phyloP scores from a whole-genome alignment of 1,140 invertebrate species.

The Aphaenogaster ashmeadi region DNA sequence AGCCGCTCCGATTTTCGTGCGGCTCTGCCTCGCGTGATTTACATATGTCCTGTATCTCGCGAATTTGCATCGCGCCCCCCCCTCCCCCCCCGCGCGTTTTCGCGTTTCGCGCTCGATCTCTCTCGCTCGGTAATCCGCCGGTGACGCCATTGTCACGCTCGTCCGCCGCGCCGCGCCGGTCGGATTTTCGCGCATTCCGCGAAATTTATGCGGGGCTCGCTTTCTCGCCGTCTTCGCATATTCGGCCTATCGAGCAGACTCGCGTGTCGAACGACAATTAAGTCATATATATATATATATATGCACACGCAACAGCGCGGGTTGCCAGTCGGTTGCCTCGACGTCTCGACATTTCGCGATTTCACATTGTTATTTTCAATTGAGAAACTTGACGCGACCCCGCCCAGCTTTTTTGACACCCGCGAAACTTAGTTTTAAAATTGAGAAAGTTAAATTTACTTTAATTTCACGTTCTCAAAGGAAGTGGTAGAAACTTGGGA shows the following conservation, averaged over 20 bases:
- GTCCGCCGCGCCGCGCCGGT: background rate
- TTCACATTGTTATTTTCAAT: background rate
- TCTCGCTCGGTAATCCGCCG: conserved; percentile 37
- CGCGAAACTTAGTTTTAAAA: background rate
- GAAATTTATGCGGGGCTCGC: conserved; percentile 3
- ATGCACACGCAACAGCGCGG: background rate
- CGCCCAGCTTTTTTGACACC: background rate
- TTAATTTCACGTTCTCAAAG: conserved; percentile 1
- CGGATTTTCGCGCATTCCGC: background rate
- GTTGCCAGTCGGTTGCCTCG: background rate
- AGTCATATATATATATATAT: background rate
- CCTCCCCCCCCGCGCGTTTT: background rate
- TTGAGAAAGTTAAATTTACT: conserved; percentile 10
- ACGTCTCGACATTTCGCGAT: background rate
- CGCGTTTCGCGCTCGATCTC: conserved; percentile 30
- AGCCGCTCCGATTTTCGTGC: conserved; percentile 35
- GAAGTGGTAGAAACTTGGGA: background rate
- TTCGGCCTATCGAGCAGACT: background rate
- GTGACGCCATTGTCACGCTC: conserved; percentile 47
- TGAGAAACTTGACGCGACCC: background rate
- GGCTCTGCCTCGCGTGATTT: conserved; percentile 55
- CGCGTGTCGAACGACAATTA: conserved; percentile 24
- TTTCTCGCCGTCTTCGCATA: conserved; percentile 28
- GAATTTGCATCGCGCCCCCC: conserved; percentile 52
- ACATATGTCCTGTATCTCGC: conserved; percentile 53